These are phyloP conservation scores for Helogale parvula DNA, from an alignment of 2,113 vertebrate species.

Conservation along the genomic window DNA sequence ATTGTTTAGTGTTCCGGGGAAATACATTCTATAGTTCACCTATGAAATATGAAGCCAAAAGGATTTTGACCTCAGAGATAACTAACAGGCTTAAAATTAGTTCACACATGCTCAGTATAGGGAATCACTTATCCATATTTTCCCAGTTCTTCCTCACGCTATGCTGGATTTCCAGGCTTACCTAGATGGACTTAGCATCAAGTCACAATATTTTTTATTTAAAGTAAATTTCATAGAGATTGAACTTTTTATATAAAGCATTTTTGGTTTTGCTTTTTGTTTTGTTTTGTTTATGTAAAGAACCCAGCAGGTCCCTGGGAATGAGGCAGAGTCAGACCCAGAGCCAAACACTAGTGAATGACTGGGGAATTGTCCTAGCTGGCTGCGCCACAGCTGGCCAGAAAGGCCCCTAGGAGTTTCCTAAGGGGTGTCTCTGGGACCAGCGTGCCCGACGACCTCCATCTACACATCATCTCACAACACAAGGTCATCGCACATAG, in stretches of 20 bases:
- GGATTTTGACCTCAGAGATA: background rate
- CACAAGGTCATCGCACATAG: background rate
- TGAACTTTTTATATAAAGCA: background rate
- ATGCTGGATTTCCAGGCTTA: background rate
- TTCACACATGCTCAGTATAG: background rate
- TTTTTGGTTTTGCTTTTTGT: background rate
- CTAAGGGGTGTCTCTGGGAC: conserved; percentile 14
- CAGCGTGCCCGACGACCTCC: conserved; percentile 38
- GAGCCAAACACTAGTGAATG: background rate
- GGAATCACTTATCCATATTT: background rate
- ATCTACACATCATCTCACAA: background rate
- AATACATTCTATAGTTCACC: background rate
- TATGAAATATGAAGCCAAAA: background rate
- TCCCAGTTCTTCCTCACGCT: background rate
- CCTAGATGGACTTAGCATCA: background rate
- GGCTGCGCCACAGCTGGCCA: background rate
- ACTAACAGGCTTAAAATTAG: background rate
- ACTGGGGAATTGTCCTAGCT: background rate
- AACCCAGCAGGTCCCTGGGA: background rate
- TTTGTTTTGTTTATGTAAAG: background rate
- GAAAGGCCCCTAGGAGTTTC: background rate
- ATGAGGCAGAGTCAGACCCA: conserved; percentile 19
- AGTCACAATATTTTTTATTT: background rate
- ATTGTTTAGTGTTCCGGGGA: background rate
- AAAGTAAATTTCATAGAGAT: background rate